A percentile compares a stretch with the other conserved stretches of the same genome.
These are phyloP conservation scores for Porites lobata DNA, from an alignment of 92 coral and sea anemone species.

Conservation along the genomic window DNA sequence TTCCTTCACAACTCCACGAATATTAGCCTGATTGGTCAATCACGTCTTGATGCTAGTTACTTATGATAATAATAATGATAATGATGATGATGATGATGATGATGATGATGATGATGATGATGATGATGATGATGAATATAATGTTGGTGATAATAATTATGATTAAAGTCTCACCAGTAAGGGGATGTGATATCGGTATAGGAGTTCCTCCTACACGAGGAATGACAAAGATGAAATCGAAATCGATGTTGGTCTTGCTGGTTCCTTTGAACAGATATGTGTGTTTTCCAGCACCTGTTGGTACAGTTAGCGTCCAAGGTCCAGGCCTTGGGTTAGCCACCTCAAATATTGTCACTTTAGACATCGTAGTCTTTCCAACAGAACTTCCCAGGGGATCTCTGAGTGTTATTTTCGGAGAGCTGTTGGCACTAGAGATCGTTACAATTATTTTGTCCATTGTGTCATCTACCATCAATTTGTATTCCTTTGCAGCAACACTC, in stretches of 20 bases:
- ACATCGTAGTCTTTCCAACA: constrained; percentile 40
- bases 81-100: too few relatives aligned
- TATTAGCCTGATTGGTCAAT: too few relatives aligned
- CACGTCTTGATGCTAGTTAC: too few relatives aligned
- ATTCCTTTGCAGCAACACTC: constrained; percentile 8
- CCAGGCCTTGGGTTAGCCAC: constrained; percentile 70
- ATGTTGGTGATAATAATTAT: too few relatives aligned
- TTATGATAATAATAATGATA: too few relatives aligned
- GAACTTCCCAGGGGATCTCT: constrained; percentile 46
- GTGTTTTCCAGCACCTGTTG: constrained; percentile 72
- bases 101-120: too few relatives aligned
- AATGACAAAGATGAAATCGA: constrained; percentile 77
- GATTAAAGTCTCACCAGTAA: constrained; percentile 53
- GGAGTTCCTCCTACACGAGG: constrained; percentile 53
- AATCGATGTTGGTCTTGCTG: constrained; percentile 78
- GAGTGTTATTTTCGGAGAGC: constrained; percentile 35
- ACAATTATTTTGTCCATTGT: constrained; percentile 68
- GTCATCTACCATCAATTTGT: constrained; percentile 57
- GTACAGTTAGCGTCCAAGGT: constrained; percentile 65
- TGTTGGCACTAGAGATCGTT: constrained; percentile 47
- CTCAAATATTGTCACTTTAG: constrained; percentile 60
- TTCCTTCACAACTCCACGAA: too few relatives aligned
- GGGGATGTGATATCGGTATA: constrained; percentile 74
- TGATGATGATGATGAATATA: too few relatives aligned
- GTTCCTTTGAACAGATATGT: constrained; percentile 71